A percentile compares a stretch with the other conserved stretches of the same genome.
phyloP scores from a whole-genome alignment of 1,140 invertebrate species.

The Heliconius congener region DNA sequence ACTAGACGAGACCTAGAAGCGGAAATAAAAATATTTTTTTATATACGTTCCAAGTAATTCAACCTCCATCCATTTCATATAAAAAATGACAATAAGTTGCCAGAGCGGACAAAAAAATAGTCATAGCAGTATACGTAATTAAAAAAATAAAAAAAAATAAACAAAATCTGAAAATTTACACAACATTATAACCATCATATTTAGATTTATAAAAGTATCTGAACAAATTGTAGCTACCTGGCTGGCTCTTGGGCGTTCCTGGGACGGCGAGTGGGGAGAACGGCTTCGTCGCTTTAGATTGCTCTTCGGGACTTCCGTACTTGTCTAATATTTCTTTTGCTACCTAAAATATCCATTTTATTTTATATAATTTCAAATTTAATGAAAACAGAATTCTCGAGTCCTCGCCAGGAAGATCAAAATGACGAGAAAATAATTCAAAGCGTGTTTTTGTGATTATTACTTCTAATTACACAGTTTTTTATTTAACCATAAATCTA shows the following conservation, averaged over 20 bases:
- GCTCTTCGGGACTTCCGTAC: constrained; percentile 83
- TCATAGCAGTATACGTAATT: neutral
- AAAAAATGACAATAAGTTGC: neutral
- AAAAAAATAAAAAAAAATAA: neutral
- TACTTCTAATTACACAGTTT: too few species aligned
- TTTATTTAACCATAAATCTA: too few species aligned
- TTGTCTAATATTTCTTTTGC: constrained; percentile 95
- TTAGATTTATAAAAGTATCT: constrained; percentile 18
- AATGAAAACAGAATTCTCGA: too few species aligned
- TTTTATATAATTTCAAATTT: neutral
- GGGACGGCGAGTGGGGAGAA: constrained; percentile 56
- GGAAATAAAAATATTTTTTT: neutral
- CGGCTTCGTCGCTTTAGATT: constrained; percentile 62
- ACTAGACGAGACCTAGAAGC: too few species aligned
- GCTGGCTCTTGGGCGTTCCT: constrained; percentile 55
- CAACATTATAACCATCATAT: constrained; percentile 27
- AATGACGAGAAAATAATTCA: too few species aligned
- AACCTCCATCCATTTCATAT: neutral
- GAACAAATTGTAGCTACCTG: constrained; percentile 46
- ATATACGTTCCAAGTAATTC: neutral
- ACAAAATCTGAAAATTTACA: neutral
- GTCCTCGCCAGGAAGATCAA: too few species aligned
- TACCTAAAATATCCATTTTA: constrained; percentile 55
- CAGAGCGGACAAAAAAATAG: neutral
- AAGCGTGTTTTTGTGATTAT: too few species aligned